Conservation (phyloP, 2,888 invertebrate species). For the Agrotis exclamationis region DNA sequence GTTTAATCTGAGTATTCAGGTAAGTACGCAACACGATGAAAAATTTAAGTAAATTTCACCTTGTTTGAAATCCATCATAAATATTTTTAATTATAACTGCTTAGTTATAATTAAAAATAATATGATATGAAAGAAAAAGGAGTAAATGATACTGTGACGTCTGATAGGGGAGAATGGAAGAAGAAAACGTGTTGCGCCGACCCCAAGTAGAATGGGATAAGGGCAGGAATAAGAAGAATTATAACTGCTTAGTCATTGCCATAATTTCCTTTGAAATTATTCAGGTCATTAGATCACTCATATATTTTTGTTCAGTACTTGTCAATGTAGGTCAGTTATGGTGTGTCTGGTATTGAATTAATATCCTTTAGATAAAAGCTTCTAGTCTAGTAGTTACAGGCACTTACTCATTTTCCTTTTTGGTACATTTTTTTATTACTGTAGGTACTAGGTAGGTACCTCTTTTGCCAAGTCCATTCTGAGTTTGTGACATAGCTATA, state of each 20-base stretch:
- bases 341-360: too few relatives aligned
- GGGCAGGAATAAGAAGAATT: too few relatives aligned
- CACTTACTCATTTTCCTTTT: too few relatives aligned
- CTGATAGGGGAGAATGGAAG: too few relatives aligned
- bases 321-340: not conserved
- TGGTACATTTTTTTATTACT: constrained; percentile 5
- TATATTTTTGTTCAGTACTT: not conserved
- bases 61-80: not conserved
- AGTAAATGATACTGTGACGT: too few relatives aligned
- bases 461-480: constrained; percentile 11
- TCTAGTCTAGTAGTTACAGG: not conserved
- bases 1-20: constrained; percentile 1
- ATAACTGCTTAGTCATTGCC: not conserved
- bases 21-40: not conserved
- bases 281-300: not conserved
- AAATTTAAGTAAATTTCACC: not conserved
- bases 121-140: too few relatives aligned
- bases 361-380: not conserved
- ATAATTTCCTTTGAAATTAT: not conserved
- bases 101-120: too few relatives aligned
- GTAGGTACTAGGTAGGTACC: not conserved
- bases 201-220: too few relatives aligned
- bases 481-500: not conserved
- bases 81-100: not conserved
- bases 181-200: too few relatives aligned